Percentiles rank a stretch among this genome's conserved stretches.
Evolutionary conservation across 2,113 vertebrate genomes (phyloP).

Genomic region (Dissostichus mawsoni): DNA sequence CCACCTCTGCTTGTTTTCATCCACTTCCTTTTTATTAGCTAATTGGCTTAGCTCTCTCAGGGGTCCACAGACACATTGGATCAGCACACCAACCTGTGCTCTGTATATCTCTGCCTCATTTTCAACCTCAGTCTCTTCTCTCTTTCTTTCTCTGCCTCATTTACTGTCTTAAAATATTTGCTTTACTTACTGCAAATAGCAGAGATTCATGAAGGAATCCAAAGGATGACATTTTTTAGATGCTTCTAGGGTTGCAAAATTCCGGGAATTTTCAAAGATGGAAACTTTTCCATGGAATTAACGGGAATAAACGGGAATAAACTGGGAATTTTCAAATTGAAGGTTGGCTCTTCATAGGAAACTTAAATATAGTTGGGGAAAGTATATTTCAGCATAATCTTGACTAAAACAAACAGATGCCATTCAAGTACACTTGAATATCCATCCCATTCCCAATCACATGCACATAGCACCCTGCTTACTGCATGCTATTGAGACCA

Average conservation of each 20-base stretch:
- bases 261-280: no score
- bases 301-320: no score
- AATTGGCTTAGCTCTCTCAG: constrained; percentile 74
- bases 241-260: not conserved
- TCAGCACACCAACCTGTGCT: constrained; percentile 64
- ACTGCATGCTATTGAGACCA: no score
- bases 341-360: no score
- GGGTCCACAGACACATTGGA: constrained; percentile 55
- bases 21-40: constrained; percentile 74
- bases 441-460: no score
- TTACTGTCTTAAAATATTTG: constrained; percentile 25
- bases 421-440: no score
- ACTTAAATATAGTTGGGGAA: no score
- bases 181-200: constrained; percentile 12
- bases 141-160: constrained; percentile 17
- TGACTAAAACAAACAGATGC: no score
- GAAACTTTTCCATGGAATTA: no score
- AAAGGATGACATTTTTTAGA: constrained; percentile 9
- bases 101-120: constrained; percentile 48
- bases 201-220: not conserved
- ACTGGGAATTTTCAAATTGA: no score
- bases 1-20: constrained; percentile 73
- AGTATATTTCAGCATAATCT: no score
- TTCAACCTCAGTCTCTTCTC: constrained; percentile 9
- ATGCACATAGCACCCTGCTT: no score